Evolutionary conservation across 2,797 vertebrate genomes (phyloP).

Genomic region (Antennarius maculatus): DNA sequence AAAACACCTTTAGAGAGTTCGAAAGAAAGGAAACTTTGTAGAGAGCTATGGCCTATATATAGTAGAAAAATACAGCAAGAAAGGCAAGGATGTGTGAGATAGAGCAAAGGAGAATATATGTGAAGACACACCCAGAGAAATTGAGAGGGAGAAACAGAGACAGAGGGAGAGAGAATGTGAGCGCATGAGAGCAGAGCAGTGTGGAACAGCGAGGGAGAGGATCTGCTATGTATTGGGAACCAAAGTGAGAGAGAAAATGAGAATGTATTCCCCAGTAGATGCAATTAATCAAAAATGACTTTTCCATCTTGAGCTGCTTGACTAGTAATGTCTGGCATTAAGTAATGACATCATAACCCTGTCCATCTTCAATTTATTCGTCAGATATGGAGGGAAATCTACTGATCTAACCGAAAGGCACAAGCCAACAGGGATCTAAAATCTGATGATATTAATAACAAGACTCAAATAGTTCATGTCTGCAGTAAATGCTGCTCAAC

Average conservation of each 20-base stretch:
- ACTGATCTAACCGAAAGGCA: slow-evolving; percentile 59
- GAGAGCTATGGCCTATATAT: slow-evolving; percentile 70
- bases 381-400: slow-evolving; percentile 62
- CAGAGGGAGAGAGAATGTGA: slow-evolving; percentile 23
- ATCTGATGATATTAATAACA: slow-evolving; percentile 66
- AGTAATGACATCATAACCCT: slow-evolving; percentile 79
- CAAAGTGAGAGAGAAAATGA: slow-evolving; percentile 67
- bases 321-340: slow-evolving; percentile 77
- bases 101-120: slow-evolving; percentile 44
- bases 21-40: slow-evolving; percentile 62
- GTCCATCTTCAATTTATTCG: slow-evolving; percentile 70
- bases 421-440: slow-evolving; percentile 49
- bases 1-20: slow-evolving; percentile 51
- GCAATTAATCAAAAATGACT: slow-evolving; percentile 77
- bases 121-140: slow-evolving; percentile 33
- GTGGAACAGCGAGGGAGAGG: slow-evolving; percentile 44
- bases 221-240: slow-evolving; percentile 45
- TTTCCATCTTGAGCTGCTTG: slow-evolving; percentile 76
- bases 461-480: slow-evolving; percentile 54
- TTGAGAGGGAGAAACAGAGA: slow-evolving; percentile 10
- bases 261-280: slow-evolving; percentile 72
- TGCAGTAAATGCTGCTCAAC: slow-evolving; percentile 60
- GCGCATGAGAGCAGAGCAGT: slow-evolving; percentile 27
- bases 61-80: slow-evolving; percentile 48
- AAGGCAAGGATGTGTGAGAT: slow-evolving; percentile 33